Conservation (phyloP, 2,797 vertebrate species). For the Propithecus perrieri region DNA sequence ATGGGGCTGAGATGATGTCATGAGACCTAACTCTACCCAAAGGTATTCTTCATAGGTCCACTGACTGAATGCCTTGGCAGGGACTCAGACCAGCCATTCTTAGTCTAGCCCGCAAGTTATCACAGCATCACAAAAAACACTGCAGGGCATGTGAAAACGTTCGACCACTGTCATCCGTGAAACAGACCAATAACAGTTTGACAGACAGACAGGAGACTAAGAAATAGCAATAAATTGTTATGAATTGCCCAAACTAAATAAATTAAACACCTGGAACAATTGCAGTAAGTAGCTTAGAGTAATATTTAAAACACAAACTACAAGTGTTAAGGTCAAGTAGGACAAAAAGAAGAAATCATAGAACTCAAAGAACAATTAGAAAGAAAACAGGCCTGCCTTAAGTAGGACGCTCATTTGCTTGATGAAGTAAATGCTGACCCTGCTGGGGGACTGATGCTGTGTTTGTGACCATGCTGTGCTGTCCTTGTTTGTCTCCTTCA, state of each 20-base stretch:
- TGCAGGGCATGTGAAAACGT: background rate
- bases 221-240: background rate
- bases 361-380: slow-evolving; percentile 9
- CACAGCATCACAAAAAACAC: background rate
- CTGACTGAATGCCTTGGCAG: background rate
- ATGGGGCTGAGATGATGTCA: background rate
- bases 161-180: background rate
- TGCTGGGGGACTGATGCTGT: background rate
- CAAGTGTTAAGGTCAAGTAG: background rate
- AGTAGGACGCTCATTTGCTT: background rate
- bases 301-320: slow-evolving; percentile 1
- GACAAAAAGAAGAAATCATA: background rate
- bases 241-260: background rate
- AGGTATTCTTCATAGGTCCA: background rate
- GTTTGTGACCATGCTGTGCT: background rate
- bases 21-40: background rate
- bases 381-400: background rate
- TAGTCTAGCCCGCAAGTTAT: background rate
- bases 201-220: background rate
- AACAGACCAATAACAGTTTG: background rate
- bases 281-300: background rate
- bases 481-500: background rate
- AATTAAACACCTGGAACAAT: slow-evolving; percentile 16
- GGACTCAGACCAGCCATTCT: background rate
- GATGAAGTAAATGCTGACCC: background rate